Evolutionary conservation across 1,140 invertebrate genomes (phyloP), one percentile per base, ranked within the genome.

Genomic region (Helicoverpa armigera): DNA sequence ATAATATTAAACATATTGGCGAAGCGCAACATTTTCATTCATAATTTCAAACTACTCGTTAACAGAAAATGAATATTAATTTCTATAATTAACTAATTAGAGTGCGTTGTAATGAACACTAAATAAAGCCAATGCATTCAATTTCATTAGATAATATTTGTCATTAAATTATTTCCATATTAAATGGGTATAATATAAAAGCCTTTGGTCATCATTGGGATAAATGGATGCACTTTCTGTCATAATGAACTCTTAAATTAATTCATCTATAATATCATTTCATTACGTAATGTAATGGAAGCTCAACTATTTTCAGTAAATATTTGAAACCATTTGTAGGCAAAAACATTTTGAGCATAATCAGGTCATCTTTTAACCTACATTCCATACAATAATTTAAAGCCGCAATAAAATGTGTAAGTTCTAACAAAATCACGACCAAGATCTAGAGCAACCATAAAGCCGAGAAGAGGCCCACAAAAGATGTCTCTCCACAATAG

Each of bases 381-480:
- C 5, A 43, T 7, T 43, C 5, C 35, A 43, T 43, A 9, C 35
- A 43, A 43, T 43, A 43, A 43, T 56, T 14, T n/a, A n/a, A 14
- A 56, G 54, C 54, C 35, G 35, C 5, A 43, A 43, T 43, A 43
- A 43, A 43, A 43, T 43, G 35, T 43, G 16, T 23, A 51, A 60
- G 11, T 16, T 51, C 48, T 61, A 50, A 61, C 23, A 65, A 77
- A 67, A 31, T 65, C 43, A 65, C 61, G n/a, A 48, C 50, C 29
- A 77, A 77, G 13, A 61, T 65, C 74, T 35, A 77, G 14, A 31
- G 74, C 50, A 48, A 23, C 23, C 60, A 65, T 77, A 77, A 77
- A 77, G 60, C 48, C 61, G 11, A 65, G 74, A 77, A 53, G 54
- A 23, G 48, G 14, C 50, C 74, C 16, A 77, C 48, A 53, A 73